phyloP scores from a whole-genome alignment of 2,113 vertebrate genomes.

The Phylloscopus trochilus region DNA sequence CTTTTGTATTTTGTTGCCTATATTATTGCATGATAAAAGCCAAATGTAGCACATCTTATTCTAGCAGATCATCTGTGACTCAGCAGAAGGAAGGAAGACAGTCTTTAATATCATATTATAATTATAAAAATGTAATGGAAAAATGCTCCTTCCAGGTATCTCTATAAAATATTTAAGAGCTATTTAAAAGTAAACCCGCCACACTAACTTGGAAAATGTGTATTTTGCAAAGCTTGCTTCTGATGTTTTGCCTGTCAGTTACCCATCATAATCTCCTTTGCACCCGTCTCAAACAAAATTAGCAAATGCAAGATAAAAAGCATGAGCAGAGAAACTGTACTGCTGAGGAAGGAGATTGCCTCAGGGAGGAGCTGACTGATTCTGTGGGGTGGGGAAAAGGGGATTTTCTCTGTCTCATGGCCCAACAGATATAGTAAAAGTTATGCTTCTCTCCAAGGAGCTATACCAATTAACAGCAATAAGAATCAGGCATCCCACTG shows the following conservation, averaged over 20 bases:
- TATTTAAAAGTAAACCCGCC: neutral
- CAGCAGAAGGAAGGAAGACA: neutral
- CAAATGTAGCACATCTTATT: neutral
- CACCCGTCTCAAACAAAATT: neutral
- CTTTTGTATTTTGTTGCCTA: neutral
- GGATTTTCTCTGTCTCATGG: slow-evolving; percentile 23
- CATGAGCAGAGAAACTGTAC: neutral
- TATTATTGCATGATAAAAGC: neutral
- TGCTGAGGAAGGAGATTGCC: neutral
- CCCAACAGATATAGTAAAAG: neutral
- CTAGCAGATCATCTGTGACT: neutral
- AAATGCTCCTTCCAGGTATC: neutral
- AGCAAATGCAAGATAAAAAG: slow-evolving; percentile 10
- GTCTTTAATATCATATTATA: neutral
- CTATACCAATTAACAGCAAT: slow-evolving; percentile 5
- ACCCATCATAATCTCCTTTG: neutral
- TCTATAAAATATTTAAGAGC: neutral
- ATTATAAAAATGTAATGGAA: neutral
- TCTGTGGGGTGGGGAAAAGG: neutral
- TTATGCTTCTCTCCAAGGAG: neutral
- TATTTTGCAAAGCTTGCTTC: neutral
- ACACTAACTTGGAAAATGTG: neutral
- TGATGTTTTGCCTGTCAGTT: neutral
- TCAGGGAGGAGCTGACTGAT: neutral
- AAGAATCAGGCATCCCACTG: neutral